A percentile compares a stretch with the other conserved stretches of the same genome.
phyloP scores from a whole-genome alignment of 2,888 invertebrate genomes.

The Agrochola circellaris region DNA sequence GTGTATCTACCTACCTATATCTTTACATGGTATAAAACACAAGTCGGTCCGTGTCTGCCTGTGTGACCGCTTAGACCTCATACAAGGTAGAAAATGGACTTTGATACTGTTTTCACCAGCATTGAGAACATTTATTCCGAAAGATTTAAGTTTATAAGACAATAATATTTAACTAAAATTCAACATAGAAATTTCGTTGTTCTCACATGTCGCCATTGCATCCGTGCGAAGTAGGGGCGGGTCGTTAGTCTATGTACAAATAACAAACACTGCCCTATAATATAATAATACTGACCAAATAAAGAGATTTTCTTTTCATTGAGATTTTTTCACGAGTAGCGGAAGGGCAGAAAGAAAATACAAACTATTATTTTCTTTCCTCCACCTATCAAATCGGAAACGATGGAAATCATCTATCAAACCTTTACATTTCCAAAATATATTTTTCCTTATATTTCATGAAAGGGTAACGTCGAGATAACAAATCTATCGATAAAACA shows the following conservation, averaged over 20 bases:
- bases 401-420: constrained; percentile 61
- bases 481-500: constrained; percentile 53
- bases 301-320: constrained; percentile 20
- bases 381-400: constrained; percentile 35
- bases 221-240: background rate
- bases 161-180: background rate
- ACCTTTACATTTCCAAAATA: constrained; percentile 44
- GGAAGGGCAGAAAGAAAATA: constrained; percentile 35
- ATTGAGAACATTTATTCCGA: background rate
- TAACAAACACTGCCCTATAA: constrained; percentile 8
- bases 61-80: too few species aligned
- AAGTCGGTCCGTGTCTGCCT: background rate
- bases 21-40: too few species aligned
- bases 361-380: constrained; percentile 51
- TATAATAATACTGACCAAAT: constrained; percentile 15
- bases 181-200: background rate
- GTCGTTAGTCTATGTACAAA: background rate
- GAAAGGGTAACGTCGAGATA: constrained; percentile 51
- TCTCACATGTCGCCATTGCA: background rate
- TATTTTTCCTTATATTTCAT: constrained; percentile 46
- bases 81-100: background rate
- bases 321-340: constrained; percentile 26
- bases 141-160: background rate
- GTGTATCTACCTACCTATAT: background rate
- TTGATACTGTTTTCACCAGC: background rate